Base-by-base conservation (phyloP, 2,797 vertebrate species). In the Tadarida brasiliensis region DNA sequence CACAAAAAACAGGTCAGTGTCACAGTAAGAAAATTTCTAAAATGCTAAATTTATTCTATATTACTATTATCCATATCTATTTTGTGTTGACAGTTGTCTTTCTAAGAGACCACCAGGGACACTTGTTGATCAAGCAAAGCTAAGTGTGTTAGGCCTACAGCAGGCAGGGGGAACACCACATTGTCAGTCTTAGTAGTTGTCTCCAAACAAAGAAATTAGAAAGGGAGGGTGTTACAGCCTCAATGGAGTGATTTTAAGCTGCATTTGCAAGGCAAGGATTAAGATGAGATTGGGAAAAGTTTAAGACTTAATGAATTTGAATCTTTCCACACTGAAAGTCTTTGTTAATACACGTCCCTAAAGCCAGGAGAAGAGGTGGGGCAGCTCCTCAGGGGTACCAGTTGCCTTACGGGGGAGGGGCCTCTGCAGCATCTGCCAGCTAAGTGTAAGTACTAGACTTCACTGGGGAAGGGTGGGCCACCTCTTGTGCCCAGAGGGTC, bases 71-170 rank as follows among this genome's bases (percentile, higher is more conserved):
- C 12, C 14, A 2, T 20, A 14, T 65, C 68, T 86, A 5, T 20
- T 80, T 65, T 77, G 49, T 26, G n/a, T 71, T 70, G 44, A 68
- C 35, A 44, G 17, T 26, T 59, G 6, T 57, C 28, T 92, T 90
- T 54, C 49, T 56, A 87, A 92, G 81, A 77, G 47, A 76, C 56
- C 19, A 57, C n/a, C 51, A 67, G 86, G 61, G 59, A 84, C 63
- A 49, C 28, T 63, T 73, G 3, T 47, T 33, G 76, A 51, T 74
- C 15, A 49, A 39, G 35, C 73, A 70, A 88, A 94, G 44, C 16
- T 24, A 56, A 90, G 67, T 16, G 2, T 16, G 15, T 78, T 63
- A 93, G 51, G n/a, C 22, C 17, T 19, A 5, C 0, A 54, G 26
- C 54, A 70, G 17, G 59, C 20, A n/a, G 28, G 1, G 49, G 73